Conservation (phyloP, 2,888 invertebrate genomes). For the Phania funesta region DNA sequence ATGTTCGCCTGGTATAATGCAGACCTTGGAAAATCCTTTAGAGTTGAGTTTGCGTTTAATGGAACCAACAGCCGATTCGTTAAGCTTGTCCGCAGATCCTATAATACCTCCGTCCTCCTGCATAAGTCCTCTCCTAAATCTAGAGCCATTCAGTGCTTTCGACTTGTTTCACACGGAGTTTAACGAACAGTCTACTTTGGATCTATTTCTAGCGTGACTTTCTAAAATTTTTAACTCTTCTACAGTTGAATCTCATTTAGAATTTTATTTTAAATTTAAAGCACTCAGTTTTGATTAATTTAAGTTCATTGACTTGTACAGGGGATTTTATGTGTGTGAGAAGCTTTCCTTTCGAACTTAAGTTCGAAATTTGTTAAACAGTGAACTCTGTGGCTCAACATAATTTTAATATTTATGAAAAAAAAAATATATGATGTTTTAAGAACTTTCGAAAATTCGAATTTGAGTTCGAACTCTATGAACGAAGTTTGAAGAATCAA, state of each 20-base stretch:
- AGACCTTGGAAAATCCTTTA: constrained; percentile 74
- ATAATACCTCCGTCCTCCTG: constrained; percentile 76
- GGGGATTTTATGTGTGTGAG: not conserved
- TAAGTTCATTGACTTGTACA: constrained; percentile 59
- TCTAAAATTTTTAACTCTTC: not conserved
- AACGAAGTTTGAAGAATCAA: too few relatives aligned
- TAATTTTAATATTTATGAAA: too few relatives aligned
- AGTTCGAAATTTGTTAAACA: too few relatives aligned
- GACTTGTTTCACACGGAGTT: constrained; percentile 78
- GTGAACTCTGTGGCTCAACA: too few relatives aligned
- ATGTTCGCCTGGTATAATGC: constrained; percentile 67
- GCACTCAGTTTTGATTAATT: constrained; percentile 56
- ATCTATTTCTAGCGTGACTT: constrained; percentile 79
- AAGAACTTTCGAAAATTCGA: too few relatives aligned
- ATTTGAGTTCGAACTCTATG: too few relatives aligned
- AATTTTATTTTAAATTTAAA: constrained; percentile 3
- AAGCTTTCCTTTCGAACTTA: too few relatives aligned
- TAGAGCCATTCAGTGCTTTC: constrained; percentile 78
- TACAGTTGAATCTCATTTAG: constrained; percentile 9
- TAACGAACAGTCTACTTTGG: constrained; percentile 74
- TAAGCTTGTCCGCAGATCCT: constrained; percentile 75
- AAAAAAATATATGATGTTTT: too few relatives aligned
- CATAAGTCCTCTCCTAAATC: constrained; percentile 75
- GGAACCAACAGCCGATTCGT: constrained; percentile 76
- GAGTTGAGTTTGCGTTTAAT: constrained; percentile 77